Base-by-base conservation (phyloP, 2,888 invertebrate species). In the Ochropleura plecta region DNA sequence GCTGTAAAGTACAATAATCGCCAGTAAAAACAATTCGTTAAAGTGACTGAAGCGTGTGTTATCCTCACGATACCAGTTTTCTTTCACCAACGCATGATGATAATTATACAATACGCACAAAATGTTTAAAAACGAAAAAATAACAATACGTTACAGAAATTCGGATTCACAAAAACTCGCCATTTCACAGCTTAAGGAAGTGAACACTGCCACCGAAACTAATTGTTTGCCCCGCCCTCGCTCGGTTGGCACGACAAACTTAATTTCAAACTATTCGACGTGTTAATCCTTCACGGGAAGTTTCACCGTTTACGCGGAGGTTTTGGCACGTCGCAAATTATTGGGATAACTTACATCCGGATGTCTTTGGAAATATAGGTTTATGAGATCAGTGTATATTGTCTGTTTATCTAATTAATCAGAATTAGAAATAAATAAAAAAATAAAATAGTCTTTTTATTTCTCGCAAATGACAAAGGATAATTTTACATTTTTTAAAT, bases 191-290 rank as follows among this genome's bases (percentile, higher is more conserved):
- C 49, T 18, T 49, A 16, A 18, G 49, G 55, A 73, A 63, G 55
- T 76, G 81, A 57, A 81, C 81, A 63, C 46, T 5, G 55, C 49
- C 76, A 30, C 57, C 63, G 42, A 63, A 84, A 84, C 70, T 84
- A 84, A 84, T 84, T 80, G 81, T 80, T 80, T 53, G 60, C 48
- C 49, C 42, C 66, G 49, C 51, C 75, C 57, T 60, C 46, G 42
- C 46, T 68, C 60, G 40, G 60, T 40, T 84, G 70, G 63, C 16
- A 51, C 64, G 81, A 65, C 59, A 73, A 82, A 82, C 59, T 76
- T 69, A 81, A 84, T 81, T 70, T 64, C 46, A 20, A 67, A 85
- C 72, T 82, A 85, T 81, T 65, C 78, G 72, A 84, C 76, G 76
- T 73, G 82, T 60, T 82, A 85, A 82, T 82, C 70, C 82, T 49